Evolutionary conservation across 2,888 invertebrate species (phyloP).

Genomic region (Oligia latruncula): DNA sequence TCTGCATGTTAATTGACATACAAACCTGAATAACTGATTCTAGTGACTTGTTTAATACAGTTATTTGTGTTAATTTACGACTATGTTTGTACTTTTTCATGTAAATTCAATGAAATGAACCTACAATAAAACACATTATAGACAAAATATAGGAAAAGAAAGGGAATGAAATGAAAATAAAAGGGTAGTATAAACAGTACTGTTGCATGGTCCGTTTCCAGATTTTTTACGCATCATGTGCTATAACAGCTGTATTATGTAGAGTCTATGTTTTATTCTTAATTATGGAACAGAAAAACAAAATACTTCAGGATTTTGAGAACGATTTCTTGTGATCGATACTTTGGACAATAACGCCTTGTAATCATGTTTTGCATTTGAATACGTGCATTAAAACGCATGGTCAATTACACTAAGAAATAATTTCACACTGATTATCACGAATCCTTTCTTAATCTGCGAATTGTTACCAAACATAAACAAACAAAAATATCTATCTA

Average conservation of each 20-base stretch:
- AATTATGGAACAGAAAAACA: slow-evolving; percentile 16
- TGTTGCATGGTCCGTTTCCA: background rate
- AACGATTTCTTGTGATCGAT: slow-evolving; percentile 58
- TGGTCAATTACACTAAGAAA: slow-evolving; percentile 35
- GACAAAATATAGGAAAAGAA: background rate
- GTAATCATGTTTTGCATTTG: slow-evolving; percentile 44
- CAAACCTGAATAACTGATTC: slow-evolving; percentile 60
- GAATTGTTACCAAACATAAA: slow-evolving; percentile 67
- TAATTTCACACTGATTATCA: slow-evolving; percentile 27
- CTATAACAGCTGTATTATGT: background rate
- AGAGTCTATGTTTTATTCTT: background rate
- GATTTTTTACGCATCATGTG: background rate
- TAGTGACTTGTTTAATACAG: slow-evolving; percentile 55
- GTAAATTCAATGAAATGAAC: background rate
- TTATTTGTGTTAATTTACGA: slow-evolving; percentile 51
- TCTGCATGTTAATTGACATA: slow-evolving; percentile 63
- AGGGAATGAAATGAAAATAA: background rate
- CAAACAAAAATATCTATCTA: slow-evolving; percentile 68
- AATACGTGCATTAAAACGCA: slow-evolving; percentile 57
- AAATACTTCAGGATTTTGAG: background rate
- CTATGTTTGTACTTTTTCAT: background rate
- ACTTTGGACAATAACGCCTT: slow-evolving; percentile 61
- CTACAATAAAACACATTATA: background rate
- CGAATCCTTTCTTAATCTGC: slow-evolving; percentile 29
- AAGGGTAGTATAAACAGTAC: slow-evolving; percentile 17